Conservation (phyloP, 2,797 vertebrate genomes). For the Pangasius larnaudii region DNA sequence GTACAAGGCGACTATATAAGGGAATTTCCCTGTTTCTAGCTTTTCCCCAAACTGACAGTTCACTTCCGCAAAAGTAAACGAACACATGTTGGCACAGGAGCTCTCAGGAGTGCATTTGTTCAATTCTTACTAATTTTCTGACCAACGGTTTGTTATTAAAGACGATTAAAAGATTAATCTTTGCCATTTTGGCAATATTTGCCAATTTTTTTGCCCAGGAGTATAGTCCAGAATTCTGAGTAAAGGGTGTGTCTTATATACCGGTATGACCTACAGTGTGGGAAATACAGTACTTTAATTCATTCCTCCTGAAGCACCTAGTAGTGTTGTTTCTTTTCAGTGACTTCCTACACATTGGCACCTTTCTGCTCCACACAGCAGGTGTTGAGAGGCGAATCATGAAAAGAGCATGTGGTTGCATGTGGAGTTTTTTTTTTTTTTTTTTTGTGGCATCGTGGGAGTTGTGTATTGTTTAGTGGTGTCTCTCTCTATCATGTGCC, state of each 20-base stretch:
- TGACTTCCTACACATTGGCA: not conserved
- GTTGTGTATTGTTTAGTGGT: constrained; percentile 38
- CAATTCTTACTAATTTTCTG: no score
- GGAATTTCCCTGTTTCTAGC: no score
- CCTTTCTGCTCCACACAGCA: not conserved
- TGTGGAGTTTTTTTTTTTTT: constrained; percentile 32
- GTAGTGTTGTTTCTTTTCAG: not conserved
- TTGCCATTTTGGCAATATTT: no score
- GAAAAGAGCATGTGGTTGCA: constrained; percentile 18
- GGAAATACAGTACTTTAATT: constrained; percentile 1
- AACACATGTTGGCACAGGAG: no score
- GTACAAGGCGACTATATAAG: no score
- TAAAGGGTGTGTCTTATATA: not conserved
- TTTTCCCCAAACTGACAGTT: no score
- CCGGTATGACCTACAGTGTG: not conserved
- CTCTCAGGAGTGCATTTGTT: no score
- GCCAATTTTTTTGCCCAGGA: no score
- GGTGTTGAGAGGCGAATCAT: not conserved
- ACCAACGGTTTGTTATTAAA: no score
- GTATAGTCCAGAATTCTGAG: no score
- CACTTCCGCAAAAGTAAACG: no score
- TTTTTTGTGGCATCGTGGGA: constrained; percentile 26
- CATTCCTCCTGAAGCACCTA: not conserved
- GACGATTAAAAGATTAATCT: no score
- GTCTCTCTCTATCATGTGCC: constrained; percentile 3